Evolutionary conservation across 2,797 vertebrate species (phyloP).

Genomic region (Babyrousa celebensis): DNA sequence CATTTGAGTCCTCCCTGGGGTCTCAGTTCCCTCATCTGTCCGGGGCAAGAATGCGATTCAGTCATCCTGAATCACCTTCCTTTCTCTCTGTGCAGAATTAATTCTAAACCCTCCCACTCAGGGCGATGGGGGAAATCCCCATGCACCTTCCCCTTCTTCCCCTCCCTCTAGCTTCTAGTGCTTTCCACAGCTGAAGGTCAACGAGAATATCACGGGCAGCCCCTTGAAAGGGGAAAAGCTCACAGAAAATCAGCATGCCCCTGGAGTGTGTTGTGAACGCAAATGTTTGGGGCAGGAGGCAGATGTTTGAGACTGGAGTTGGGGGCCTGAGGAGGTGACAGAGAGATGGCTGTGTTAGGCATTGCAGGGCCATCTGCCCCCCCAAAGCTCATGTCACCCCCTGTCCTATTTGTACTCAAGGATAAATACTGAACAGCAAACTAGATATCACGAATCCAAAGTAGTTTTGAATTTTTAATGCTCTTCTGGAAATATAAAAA

Average conservation of each 20-base stretch:
- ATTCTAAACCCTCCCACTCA: neutral
- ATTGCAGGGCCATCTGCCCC: neutral
- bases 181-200: slow-evolving; percentile 23
- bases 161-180: neutral
- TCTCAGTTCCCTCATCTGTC: neutral
- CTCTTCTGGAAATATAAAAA: slow-evolving; percentile 18
- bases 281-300: neutral
- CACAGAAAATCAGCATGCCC: neutral
- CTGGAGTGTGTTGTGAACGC: neutral
- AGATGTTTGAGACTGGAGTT: neutral
- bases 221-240: neutral
- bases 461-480: slow-evolving; percentile 21
- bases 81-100: neutral
- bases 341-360: neutral
- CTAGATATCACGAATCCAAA: neutral
- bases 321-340: neutral
- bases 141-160: accelerated
- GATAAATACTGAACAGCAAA: neutral
- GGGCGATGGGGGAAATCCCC: neutral
- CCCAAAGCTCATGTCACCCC: neutral
- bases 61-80: neutral
- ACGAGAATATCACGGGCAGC: neutral
- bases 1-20: neutral
- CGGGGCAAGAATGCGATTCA: neutral
- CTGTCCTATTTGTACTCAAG: neutral